phyloP scores from a whole-genome alignment of 1,140 invertebrate genomes.

The Popillia japonica region DNA sequence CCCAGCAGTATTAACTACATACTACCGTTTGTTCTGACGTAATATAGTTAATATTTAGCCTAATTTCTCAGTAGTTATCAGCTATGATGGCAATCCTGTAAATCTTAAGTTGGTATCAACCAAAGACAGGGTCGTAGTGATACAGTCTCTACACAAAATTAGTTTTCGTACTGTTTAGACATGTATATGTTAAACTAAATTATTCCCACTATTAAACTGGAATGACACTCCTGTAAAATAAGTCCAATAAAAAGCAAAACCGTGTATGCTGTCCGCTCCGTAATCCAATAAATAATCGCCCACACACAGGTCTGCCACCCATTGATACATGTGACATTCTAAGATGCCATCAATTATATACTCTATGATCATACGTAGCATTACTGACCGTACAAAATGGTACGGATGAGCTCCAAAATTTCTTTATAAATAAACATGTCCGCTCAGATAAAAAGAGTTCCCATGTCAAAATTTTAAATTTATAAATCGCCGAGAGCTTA shows the following conservation, averaged over 20 bases:
- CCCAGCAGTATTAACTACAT: no score
- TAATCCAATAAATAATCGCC: conserved; percentile 33
- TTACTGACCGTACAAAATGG: neutral
- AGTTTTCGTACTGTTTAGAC: conserved; percentile 9
- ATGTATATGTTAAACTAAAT: conserved; percentile 11
- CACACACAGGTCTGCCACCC: conserved; percentile 26
- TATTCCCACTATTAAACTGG: conserved; percentile 24
- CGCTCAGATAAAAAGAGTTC: neutral
- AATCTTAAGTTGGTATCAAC: neutral
- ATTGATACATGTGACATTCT: conserved; percentile 34
- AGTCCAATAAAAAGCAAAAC: conserved; percentile 32
- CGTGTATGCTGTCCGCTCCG: conserved; percentile 4
- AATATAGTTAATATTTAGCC: no score
- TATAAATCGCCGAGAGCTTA: conserved; percentile 6
- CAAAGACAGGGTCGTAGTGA: neutral
- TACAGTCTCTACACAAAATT: neutral
- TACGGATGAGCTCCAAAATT: neutral
- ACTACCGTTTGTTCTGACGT: no score
- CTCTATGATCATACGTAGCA: neutral
- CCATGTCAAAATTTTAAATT: conserved; percentile 14
- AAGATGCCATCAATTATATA: conserved; percentile 27
- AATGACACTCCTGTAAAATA: conserved; percentile 35
- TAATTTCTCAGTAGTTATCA: neutral
- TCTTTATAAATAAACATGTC: neutral
- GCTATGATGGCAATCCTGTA: neutral